Conservation (phyloP, 2,888 invertebrate genomes). For the Drosophila emarginata region DNA sequence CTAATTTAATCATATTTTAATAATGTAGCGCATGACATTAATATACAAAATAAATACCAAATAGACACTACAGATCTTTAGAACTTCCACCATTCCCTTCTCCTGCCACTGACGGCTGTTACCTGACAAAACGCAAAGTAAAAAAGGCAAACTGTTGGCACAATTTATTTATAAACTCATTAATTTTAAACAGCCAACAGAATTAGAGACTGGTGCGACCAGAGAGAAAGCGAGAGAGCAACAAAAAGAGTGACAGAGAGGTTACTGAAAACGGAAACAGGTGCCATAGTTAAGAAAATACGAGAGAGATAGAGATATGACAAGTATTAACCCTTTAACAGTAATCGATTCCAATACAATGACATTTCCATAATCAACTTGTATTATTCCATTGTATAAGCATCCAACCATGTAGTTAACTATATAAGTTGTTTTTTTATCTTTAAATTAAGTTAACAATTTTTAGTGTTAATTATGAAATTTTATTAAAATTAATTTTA, state of each 20-base stretch:
- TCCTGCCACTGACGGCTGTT: not conserved
- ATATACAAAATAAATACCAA: slow-evolving; percentile 51
- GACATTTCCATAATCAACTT: not conserved
- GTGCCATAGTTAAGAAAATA: not conserved
- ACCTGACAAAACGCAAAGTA: slow-evolving; percentile 12
- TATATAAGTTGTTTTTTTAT: no score
- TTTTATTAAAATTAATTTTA: no score
- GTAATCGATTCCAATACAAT: not conserved
- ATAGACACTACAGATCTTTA: slow-evolving; percentile 43
- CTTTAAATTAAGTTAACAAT: no score
- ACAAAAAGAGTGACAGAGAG: not conserved
- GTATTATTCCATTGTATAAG: no score
- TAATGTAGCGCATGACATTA: slow-evolving; percentile 37
- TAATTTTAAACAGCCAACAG: slow-evolving; percentile 36
- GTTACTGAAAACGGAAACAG: not conserved
- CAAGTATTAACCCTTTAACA: not conserved
- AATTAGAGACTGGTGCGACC: not conserved
- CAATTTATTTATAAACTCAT: slow-evolving; percentile 54
- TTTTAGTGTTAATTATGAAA: no score
- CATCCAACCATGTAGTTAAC: no score
- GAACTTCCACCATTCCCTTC: not conserved
- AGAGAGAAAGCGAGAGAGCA: not conserved
- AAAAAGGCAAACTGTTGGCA: slow-evolving; percentile 39
- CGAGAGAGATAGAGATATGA: not conserved
- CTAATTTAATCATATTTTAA: slow-evolving; percentile 53